Base-by-base conservation (phyloP, 1,140 invertebrate species). In the Trachymyrmex septentrionalis region DNA sequence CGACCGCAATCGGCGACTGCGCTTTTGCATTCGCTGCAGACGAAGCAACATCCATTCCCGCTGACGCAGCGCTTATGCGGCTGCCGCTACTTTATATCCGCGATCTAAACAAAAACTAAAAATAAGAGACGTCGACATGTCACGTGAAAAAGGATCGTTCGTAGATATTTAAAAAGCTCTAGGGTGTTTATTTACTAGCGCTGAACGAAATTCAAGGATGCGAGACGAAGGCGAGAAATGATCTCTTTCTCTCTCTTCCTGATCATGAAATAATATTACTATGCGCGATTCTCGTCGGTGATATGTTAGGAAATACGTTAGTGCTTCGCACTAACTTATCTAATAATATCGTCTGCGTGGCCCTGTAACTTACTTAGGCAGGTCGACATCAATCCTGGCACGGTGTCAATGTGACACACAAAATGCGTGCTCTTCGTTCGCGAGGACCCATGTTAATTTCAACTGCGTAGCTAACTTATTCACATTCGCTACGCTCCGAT, bases 371-470 rank as follows among this genome's bases (percentile, higher is more conserved):
- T 44, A 80, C 78, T 92, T 24, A 69, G 38, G 14, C 89, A 48
- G 34, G 57, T 81, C 89, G 88, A 91, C 90, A 93, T 92, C 88
- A 92, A 90, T 91, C 85, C 85, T 93, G 93, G 93, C 93, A 92
- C 84, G 61, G 77, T 90, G 85, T 93, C 93, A 94, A 93, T 93
- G 92, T 94, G 92, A 93, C 92, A 93, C 77, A 55, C 24, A 38
- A 84, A 84, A 75, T 90, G 90, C 87, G 88, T 66, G 24, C 57
- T 81, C 48, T 9, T n/a, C 34, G 75, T 44, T 53, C 44, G 7
- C 44, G 48, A 66, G 5, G 12, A 9, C 19, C 73, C 55, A 16
- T 38, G 61, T 80, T 80, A 80, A 69, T 61, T 84, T 84, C 71
- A 53, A 16, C 14, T 27, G 21, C 19, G 19, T 67, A 69, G 21